Conservation (phyloP, 2,888 invertebrate genomes). For the Anoncus sp. region DNA sequence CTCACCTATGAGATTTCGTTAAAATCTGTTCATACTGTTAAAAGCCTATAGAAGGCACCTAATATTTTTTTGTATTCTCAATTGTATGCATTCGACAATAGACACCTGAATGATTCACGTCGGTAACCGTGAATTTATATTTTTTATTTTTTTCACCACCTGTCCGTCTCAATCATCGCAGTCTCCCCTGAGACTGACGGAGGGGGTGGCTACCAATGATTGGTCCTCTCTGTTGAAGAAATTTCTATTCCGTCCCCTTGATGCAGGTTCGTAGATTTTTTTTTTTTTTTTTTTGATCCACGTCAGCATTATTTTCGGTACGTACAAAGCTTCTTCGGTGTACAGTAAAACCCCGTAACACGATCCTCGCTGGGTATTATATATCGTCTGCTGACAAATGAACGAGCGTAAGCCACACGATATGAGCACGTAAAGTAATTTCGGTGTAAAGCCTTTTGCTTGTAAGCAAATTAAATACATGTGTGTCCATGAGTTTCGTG, state of each 20-base stretch:
- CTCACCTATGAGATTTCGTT: no score
- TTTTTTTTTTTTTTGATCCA: no score
- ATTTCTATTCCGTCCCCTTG: conserved; percentile 11
- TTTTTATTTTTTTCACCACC: background rate
- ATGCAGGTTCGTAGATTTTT: conserved; percentile 10
- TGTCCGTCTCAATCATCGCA: no score
- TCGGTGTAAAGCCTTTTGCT: background rate
- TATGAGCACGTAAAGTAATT: background rate
- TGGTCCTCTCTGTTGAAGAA: background rate
- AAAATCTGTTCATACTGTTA: no score
- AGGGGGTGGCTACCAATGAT: no score
- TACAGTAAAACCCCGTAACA: conserved; percentile 35
- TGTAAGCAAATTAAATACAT: background rate
- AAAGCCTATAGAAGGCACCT: no score
- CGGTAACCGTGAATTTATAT: background rate
- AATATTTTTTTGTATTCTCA: no score
- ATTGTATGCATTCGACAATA: no score
- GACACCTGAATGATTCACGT: background rate
- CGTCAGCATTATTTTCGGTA: conserved; percentile 8
- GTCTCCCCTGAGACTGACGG: no score
- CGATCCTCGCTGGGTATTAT: conserved; percentile 21
- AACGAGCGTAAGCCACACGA: background rate
- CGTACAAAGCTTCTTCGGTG: conserved; percentile 9
- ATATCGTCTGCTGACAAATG: background rate
- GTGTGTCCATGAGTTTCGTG: background rate